These are phyloP conservation scores for Corythaeola cristata DNA, from an alignment of 2,113 vertebrate species.

Conservation along the genomic window DNA sequence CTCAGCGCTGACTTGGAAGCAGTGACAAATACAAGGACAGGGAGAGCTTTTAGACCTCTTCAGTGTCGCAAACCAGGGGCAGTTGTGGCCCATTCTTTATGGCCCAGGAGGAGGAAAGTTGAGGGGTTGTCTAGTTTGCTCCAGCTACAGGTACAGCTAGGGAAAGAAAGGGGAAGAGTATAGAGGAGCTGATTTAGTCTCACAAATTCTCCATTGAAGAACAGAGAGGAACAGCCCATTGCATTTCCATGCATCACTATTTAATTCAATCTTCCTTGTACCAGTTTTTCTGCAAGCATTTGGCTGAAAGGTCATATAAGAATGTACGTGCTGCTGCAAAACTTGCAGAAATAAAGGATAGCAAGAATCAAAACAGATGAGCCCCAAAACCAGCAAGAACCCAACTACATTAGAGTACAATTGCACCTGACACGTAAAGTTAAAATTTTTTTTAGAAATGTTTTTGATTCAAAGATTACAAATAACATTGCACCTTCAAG, in stretches of 20 bases:
- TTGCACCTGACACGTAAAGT: background rate
- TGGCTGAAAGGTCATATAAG: background rate
- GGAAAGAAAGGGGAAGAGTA: background rate
- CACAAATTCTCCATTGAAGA: background rate
- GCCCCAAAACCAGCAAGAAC: background rate
- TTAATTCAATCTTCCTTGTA: background rate
- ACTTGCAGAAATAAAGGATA: background rate
- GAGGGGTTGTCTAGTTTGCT: background rate
- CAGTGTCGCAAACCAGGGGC: background rate
- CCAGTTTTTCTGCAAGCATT: background rate
- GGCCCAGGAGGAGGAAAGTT: background rate
- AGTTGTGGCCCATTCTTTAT: fast-evolving
- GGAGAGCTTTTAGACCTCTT: background rate
- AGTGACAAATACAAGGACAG: background rate
- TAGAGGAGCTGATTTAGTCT: background rate
- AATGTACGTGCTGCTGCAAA: background rate
- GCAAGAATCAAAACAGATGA: background rate
- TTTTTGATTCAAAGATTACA: background rate
- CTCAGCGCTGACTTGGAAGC: background rate
- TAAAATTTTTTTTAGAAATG: background rate
- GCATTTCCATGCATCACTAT: background rate
- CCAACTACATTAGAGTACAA: background rate
- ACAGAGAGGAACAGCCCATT: background rate
- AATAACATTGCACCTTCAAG: background rate
- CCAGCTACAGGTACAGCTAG: background rate